Conservation (phyloP, 2,888 invertebrate genomes). For the Synergus gifuensis region DNA sequence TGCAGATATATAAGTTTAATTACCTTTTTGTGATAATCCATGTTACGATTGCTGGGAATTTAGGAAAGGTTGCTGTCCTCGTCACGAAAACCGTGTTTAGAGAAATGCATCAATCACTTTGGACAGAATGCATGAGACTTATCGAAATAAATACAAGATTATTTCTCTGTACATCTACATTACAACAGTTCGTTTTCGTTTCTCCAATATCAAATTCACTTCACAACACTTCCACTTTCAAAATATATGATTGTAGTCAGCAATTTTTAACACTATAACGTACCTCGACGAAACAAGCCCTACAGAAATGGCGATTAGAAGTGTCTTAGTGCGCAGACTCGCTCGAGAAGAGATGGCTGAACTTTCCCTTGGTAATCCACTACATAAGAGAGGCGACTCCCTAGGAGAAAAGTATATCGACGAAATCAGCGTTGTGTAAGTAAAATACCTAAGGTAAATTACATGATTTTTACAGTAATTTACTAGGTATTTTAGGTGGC, state of each 20-base stretch:
- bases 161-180: not conserved
- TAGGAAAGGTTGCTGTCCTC: not conserved
- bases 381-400: not conserved
- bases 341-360: not conserved
- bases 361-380: too few species aligned
- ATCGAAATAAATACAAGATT: slow-evolving; percentile 11
- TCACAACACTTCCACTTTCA: not conserved
- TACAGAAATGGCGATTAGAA: not conserved
- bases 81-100: slow-evolving; percentile 7
- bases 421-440: too few species aligned
- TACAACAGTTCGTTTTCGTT: not conserved
- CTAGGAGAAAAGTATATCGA: not conserved
- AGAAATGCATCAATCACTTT: slow-evolving; percentile 22
- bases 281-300: not conserved
- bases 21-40: slow-evolving; percentile 37
- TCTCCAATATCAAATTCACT: not conserved
- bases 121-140: not conserved
- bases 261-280: not conserved
- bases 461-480: not conserved
- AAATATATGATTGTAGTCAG: not conserved
- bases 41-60: slow-evolving; percentile 13
- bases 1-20: not conserved
- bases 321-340: too few species aligned
- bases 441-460: too few species aligned
- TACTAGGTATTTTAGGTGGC: too few species aligned